Evolutionary conservation across 2,797 vertebrate species (phyloP), one percentile per base, ranked within the genome.

Genomic region (Pipistrellus nathusii): DNA sequence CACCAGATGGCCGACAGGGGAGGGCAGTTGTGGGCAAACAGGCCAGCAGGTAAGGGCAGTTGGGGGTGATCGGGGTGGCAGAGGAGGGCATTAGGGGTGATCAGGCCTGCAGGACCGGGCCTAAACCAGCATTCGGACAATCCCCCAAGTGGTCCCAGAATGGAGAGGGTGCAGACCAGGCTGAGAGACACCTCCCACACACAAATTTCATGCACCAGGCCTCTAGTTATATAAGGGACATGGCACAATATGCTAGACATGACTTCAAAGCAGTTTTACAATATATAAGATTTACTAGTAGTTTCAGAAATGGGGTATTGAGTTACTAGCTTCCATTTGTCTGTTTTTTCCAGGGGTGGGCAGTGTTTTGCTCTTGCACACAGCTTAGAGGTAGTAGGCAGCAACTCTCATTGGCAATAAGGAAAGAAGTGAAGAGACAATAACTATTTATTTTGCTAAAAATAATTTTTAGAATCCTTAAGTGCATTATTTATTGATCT

Each of bases 191-290:
- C n/a, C n/a, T n/a, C n/a, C n/a, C n/a, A n/a, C n/a, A n/a, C n/a
- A n/a, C n/a, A n/a, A n/a, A n/a, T n/a, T n/a, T n/a, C n/a, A n/a
- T n/a, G n/a, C n/a, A n/a, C n/a, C 38, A 41, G 7, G 38, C 53
- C 51, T 59, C 23, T 59, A 25, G 9, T 59, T 88, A 84, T 81
- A 9, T 76, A 64, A 91, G 69, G 18, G 25, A 23, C 51, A 5
- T 77, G 13, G 11, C 82, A 82, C 18, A 66, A 77, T 62, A 20
- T 41, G 11, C 10, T 92, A 55, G 41, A 41, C 12, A 41, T 51
- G 21, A 81, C 44, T 85, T 84, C 51, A 82, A 55, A 82, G n/a
- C 27, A 85, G 46, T 80, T 90, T 93, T 85, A 59, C 12, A 72
- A 80, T 35, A 57, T 75, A n/a, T 17, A 81, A 53, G 27, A 51